Evolutionary conservation across 1,140 invertebrate species (phyloP), one percentile per base, ranked within the genome.

Genomic region (Trachymyrmex septentrionalis): DNA sequence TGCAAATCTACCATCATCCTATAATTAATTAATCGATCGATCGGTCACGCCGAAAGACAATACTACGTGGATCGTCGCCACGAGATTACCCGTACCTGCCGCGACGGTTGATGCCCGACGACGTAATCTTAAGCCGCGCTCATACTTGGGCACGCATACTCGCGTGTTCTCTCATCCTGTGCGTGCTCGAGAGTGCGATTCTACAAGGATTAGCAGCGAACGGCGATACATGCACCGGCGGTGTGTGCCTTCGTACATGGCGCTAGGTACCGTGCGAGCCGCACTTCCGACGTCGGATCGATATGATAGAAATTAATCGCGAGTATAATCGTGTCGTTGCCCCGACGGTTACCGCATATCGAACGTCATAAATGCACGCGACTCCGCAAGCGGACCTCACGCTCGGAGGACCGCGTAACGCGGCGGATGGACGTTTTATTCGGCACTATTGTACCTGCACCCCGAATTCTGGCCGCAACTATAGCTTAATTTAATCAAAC

Each of bases 11-110:
- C 91, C 90, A 91, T 91, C 88, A 72, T 90, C 86, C 85, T 76
- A 89, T 93, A 93, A 94, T 94, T 94, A 94, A 94, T 93, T 93
- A 92, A 94, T 93, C 91, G 91, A 93, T 93, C 88, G 34, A 86
- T 86, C 88, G 81, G 61, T 34, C 59, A 66, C 57, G 64, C 85
- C 59, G 53, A 10, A 48, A 69, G 78, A 87, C 80, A 88, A 90
- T 85, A 64, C 73, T 44, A 44, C 30, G 1, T 27, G 1, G 87
- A 90, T 90, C 84, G 67, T 38, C 73, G 53, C 34, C 27, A 76
- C 71, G 81, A 88, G 30, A 34, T 34, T 34, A 6, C 6, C 6
- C 6, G 30, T 34, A 34, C 30, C 81, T 76, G 64, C 59, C 50
- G 66, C 85, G 21, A 63, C 38, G 63, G 75, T 12, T 76, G 48